phyloP scores from a whole-genome alignment of 2,888 invertebrate genomes.

The Eristalis intricaria region DNA sequence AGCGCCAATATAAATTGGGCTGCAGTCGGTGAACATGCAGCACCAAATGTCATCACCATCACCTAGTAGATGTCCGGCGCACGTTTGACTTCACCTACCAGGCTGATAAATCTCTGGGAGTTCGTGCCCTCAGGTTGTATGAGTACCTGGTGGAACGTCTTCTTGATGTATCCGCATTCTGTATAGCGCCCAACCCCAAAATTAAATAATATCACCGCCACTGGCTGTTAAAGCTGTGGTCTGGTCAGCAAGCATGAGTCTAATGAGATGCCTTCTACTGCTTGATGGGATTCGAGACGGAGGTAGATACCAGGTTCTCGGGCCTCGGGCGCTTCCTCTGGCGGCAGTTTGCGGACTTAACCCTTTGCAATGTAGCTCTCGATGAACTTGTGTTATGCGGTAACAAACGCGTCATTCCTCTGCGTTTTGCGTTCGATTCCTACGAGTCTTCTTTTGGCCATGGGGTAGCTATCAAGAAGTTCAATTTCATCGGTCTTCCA shows the following conservation, averaged over 20 bases:
- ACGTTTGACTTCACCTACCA: constrained; percentile 56
- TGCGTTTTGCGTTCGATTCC: constrained; percentile 65
- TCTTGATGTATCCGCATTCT: constrained; percentile 73
- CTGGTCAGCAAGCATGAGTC: constrained; percentile 74
- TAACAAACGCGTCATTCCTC: constrained; percentile 44
- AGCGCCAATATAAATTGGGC: constrained; percentile 57
- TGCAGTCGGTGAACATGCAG: constrained; percentile 52
- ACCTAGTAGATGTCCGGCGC: no score
- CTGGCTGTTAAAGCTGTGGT: no score
- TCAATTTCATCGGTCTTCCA: constrained; percentile 44
- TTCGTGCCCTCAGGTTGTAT: constrained; percentile 73
- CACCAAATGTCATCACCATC: constrained; percentile 58
- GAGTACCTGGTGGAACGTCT: constrained; percentile 73
- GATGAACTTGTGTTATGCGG: no score
- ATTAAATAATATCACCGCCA: constrained; percentile 76
- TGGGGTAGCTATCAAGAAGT: constrained; percentile 47
- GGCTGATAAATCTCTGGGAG: constrained; percentile 75
- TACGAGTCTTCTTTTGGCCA: constrained; percentile 52
- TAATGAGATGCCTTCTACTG: not conserved
- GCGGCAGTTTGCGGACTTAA: constrained; percentile 45
- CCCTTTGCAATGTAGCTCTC: no score
- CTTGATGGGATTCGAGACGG: constrained; percentile 73
- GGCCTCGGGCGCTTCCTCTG: no score
- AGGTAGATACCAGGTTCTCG: no score
- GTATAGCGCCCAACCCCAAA: constrained; percentile 77